A percentile compares a stretch with the other conserved stretches of the same genome.
Evolutionary conservation across 2,113 vertebrate species (phyloP).

Genomic region (Limnothrissa miodon): DNA sequence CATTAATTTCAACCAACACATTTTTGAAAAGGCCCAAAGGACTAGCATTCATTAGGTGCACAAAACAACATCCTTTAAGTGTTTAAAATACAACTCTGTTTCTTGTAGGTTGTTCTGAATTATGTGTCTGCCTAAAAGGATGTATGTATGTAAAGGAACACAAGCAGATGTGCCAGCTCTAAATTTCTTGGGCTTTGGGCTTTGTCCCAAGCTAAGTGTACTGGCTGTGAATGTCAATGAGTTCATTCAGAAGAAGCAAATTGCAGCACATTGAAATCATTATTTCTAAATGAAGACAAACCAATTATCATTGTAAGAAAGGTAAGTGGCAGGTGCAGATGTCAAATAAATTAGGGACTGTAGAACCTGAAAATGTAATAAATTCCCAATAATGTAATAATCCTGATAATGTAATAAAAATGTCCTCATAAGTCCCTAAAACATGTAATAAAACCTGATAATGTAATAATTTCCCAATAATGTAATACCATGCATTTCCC

Average conservation of each 20-base stretch:
- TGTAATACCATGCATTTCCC: too few relatives aligned
- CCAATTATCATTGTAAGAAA: not conserved
- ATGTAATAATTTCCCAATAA: too few relatives aligned
- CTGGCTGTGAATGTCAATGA: not conserved
- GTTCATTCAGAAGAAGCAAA: not conserved
- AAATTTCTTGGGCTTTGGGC: not conserved
- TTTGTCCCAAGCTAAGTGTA: not conserved
- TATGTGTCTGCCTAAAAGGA: not conserved
- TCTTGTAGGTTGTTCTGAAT: not conserved
- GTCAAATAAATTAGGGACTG: not conserved
- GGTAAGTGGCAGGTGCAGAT: constrained; percentile 17
- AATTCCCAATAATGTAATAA: too few relatives aligned
- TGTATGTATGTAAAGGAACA: not conserved
- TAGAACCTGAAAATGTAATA: too few relatives aligned
- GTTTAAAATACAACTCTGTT: not conserved
- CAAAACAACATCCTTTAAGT: not conserved
- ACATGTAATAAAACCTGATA: too few relatives aligned
- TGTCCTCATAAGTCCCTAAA: too few relatives aligned
- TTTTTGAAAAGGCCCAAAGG: not conserved
- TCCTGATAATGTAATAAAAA: too few relatives aligned
- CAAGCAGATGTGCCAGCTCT: not conserved
- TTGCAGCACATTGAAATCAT: not conserved
- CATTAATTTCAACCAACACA: too few relatives aligned
- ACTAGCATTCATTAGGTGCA: too few relatives aligned
- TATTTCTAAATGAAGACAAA: not conserved